Evolutionary conservation across 2,888 invertebrate species (phyloP).

Genomic region (Drosophila peninsularis): DNA sequence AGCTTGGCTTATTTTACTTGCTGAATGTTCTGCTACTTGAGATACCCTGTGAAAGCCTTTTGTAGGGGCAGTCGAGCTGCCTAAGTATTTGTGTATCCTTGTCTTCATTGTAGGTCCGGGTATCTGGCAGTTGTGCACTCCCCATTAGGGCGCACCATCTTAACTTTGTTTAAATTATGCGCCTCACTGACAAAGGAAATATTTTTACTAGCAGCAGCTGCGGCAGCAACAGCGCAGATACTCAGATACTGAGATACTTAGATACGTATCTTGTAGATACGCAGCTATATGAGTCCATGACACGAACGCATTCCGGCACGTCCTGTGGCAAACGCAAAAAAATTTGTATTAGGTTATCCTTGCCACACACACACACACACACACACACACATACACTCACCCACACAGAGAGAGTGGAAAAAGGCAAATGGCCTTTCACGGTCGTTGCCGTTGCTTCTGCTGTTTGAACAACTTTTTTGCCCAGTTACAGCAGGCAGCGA

Average conservation of each 20-base stretch:
- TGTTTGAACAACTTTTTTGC: conserved; percentile 54
- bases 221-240: conserved; percentile 34
- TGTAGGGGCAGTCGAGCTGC: no score
- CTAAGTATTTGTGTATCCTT: neutral
- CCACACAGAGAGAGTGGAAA: conserved; percentile 1
- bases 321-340: conserved; percentile 68
- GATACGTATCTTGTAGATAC: conserved; percentile 23
- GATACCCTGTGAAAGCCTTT: neutral
- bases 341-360: conserved; percentile 73
- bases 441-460: conserved; percentile 68
- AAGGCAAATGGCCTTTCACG: conserved; percentile 82
- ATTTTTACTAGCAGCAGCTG: conserved; percentile 50
- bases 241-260: conserved; percentile 30
- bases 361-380: conserved; percentile 43
- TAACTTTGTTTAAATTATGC: conserved; percentile 30
- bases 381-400: conserved; percentile 15
- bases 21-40: neutral
- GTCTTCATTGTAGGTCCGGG: neutral
- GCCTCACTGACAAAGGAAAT: conserved; percentile 43
- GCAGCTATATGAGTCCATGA: conserved; percentile 25
- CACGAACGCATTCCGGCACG: conserved; percentile 64
- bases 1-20: neutral
- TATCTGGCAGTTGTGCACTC: neutral
- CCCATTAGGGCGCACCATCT: neutral
- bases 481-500: conserved; percentile 38